Evolutionary conservation across 1,140 invertebrate species (phyloP).

Genomic region (Eriocheir sinensis): DNA sequence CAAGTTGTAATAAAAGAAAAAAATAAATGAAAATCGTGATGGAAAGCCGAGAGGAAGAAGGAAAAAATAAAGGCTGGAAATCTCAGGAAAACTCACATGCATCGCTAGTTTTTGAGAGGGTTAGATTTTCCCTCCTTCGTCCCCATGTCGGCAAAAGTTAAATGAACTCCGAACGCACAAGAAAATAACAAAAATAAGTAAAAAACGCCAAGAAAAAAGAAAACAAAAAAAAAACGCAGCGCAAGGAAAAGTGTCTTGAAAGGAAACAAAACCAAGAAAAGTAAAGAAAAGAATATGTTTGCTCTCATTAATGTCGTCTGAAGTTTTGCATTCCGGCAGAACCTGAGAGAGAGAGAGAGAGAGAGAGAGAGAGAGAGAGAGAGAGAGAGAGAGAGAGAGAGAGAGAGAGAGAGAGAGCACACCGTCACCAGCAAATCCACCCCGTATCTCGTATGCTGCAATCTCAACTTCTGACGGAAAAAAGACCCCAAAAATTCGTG

Average conservation of each 20-base stretch:
- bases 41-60: background rate
- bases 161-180: no score
- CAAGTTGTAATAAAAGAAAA: no score
- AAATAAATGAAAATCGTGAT: no score
- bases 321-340: background rate
- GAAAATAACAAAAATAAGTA: no score
- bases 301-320: background rate
- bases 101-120: background rate
- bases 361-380: constrained; percentile 26
- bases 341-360: constrained; percentile 37
- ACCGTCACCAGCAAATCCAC: background rate
- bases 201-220: no score
- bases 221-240: background rate
- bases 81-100: background rate
- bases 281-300: background rate
- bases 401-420: background rate
- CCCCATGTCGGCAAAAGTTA: no score
- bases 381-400: constrained; percentile 13
- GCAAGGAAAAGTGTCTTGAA: no score
- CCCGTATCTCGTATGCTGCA: background rate
- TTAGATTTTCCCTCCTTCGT: constrained; percentile 3
- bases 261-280: no score
- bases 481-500: background rate
- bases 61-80: background rate
- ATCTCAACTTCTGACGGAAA: background rate